phyloP scores from a whole-genome alignment of 2,797 vertebrate genomes.

The Anabas testudineus region DNA sequence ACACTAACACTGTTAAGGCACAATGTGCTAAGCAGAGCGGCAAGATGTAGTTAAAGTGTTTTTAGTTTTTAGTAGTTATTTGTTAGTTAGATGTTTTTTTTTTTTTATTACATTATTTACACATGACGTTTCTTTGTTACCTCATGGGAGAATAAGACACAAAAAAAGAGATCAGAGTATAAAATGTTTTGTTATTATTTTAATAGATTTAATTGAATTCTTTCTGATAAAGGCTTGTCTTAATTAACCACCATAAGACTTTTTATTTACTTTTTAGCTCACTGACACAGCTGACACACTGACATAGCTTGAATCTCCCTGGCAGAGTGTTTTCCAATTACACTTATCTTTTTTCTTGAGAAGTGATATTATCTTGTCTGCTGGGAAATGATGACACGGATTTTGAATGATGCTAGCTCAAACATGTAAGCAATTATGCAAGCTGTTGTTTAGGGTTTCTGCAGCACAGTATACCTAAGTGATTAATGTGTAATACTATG shows the following conservation, averaged over 20 bases:
- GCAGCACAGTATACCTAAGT: not conserved
- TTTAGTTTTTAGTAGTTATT: too few species aligned
- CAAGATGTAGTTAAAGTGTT: too few species aligned
- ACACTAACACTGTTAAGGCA: too few species aligned
- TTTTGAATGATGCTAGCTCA: not conserved
- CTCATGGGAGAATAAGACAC: too few species aligned
- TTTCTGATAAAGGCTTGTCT: too few species aligned
- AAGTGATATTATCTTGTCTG: not conserved
- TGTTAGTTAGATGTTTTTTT: too few species aligned
- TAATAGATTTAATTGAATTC: not conserved
- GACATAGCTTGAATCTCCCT: not conserved
- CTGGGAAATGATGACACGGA: not conserved
- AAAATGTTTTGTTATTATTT: not conserved
- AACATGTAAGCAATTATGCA: not conserved
- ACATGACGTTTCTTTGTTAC: too few species aligned
- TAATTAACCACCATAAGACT: too few species aligned
- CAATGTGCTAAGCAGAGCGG: too few species aligned
- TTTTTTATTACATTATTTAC: too few species aligned
- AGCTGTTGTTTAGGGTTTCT: not conserved
- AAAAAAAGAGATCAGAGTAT: too few species aligned
- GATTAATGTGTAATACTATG: not conserved
- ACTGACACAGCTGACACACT: not conserved
- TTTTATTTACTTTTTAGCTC: too few species aligned
- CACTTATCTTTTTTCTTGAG: constrained; percentile 12
- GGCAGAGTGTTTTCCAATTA: not conserved